These are phyloP conservation scores for Vespertilio murinus DNA, from an alignment of 2,797 vertebrate genomes.

Conservation along the genomic window DNA sequence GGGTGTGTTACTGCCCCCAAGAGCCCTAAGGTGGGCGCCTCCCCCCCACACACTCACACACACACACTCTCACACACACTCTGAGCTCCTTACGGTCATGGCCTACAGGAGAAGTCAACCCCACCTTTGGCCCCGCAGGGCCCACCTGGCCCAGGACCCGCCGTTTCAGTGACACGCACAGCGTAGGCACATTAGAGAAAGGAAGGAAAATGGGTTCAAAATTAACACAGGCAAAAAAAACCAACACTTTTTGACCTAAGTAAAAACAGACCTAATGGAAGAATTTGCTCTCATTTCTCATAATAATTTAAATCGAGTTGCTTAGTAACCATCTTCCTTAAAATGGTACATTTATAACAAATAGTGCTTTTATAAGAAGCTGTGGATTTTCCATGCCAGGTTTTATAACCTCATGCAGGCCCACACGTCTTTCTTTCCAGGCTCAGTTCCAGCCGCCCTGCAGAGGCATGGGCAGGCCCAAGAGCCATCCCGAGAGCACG, in stretches of 20 bases:
- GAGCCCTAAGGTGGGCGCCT: neutral
- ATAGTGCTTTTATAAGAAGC: slow-evolving; percentile 72
- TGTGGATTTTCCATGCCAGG: slow-evolving; percentile 66
- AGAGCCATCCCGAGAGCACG: neutral
- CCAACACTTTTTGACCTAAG: slow-evolving; percentile 62
- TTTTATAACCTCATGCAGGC: slow-evolving; percentile 66
- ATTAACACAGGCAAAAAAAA: slow-evolving; percentile 12
- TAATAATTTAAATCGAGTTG: slow-evolving; percentile 75
- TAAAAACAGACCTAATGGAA: slow-evolving; percentile 72
- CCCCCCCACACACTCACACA: too few relatives aligned
- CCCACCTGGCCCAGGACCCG: neutral
- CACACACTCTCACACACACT: neutral
- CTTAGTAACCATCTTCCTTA: slow-evolving; percentile 74
- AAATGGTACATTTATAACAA: slow-evolving; percentile 67
- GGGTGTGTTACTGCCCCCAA: neutral
- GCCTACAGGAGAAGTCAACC: neutral
- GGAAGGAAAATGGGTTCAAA: slow-evolving; percentile 26
- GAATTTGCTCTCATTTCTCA: slow-evolving; percentile 67
- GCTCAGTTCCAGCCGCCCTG: slow-evolving; percentile 54
- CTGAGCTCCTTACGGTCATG: neutral
- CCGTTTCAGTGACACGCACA: too few relatives aligned
- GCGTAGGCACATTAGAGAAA: neutral
- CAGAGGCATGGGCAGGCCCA: neutral
- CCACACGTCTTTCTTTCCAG: slow-evolving; percentile 73
- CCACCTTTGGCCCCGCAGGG: neutral